A percentile compares a stretch with the other conserved stretches of the same genome.
Conservation (phyloP, 2,797 vertebrate genomes). For the Hipposideros larvatus region DNA sequence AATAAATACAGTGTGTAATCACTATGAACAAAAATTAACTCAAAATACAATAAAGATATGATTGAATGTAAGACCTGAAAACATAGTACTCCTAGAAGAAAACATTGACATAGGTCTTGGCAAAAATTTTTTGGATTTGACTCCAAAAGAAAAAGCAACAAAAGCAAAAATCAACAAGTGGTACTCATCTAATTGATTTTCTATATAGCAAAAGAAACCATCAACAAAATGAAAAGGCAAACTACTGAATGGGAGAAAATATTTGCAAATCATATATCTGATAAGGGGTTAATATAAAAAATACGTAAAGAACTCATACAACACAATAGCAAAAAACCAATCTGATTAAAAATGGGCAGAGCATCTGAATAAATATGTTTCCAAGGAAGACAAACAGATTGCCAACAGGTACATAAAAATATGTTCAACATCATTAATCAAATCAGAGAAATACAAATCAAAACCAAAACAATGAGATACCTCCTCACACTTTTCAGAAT, state of each 20-base stretch:
- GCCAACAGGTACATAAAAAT: not conserved
- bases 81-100: not conserved
- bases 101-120: not conserved
- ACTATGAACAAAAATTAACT: not conserved
- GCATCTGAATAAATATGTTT: not conserved
- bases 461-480: not conserved
- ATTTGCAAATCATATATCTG: not conserved
- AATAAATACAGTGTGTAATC: not conserved
- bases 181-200: not conserved
- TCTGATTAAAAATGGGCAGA: not conserved
- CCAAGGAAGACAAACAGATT: not conserved
- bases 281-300: not conserved
- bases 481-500: not conserved
- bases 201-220: not conserved
- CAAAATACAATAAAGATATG: not conserved
- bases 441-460: not conserved
- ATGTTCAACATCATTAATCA: not conserved
- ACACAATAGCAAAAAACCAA: not conserved
- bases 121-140: not conserved
- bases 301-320: not conserved
- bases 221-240: not conserved
- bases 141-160: not conserved
- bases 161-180: not conserved
- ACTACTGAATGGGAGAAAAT: not conserved
- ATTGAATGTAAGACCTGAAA: not conserved